Percentiles rank a stretch among this genome's conserved stretches.
These are phyloP conservation scores for Lerista edwardsae DNA, from an alignment of 2,797 vertebrate genomes.

Conservation along the genomic window DNA sequence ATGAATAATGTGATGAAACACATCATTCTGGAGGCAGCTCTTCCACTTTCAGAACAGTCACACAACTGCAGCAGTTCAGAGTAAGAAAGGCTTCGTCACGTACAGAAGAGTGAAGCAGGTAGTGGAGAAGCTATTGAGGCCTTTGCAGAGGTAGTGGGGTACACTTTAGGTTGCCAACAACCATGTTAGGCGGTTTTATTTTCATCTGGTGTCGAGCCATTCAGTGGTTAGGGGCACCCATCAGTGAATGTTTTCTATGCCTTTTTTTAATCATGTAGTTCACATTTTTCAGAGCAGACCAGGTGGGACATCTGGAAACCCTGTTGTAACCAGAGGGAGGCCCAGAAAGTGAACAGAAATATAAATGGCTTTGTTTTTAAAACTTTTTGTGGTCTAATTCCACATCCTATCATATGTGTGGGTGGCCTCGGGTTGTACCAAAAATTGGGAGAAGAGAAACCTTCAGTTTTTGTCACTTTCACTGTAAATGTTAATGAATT, in stretches of 20 bases:
- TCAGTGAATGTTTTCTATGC: not conserved
- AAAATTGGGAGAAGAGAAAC: not conserved
- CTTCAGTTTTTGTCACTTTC: not conserved
- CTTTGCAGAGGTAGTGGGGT: not conserved
- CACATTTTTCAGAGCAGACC: not conserved
- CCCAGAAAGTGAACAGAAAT: conserved; percentile 8
- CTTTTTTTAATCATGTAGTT: not conserved
- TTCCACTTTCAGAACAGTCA: not conserved
- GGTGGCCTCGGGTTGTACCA: not conserved
- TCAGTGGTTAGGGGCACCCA: not conserved
- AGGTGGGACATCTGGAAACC: conserved; percentile 1
- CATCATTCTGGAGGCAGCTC: not conserved
- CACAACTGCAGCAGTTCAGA: not conserved
- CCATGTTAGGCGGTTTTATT: not conserved
- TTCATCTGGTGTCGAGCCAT: not conserved
- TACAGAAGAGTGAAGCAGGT: not conserved
- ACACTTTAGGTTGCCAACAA: not conserved
- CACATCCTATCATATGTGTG: conserved; percentile 2
- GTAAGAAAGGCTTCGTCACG: not conserved
- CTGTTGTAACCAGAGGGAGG: not conserved
- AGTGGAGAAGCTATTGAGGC: not conserved
- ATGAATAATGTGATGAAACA: not conserved
- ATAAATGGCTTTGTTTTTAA: not conserved
- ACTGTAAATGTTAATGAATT: not conserved
- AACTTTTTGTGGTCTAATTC: not conserved